A percentile compares a stretch with the other conserved stretches of the same genome.
Conservation (phyloP, 2,113 vertebrate species). For the Ailurus styani region DNA sequence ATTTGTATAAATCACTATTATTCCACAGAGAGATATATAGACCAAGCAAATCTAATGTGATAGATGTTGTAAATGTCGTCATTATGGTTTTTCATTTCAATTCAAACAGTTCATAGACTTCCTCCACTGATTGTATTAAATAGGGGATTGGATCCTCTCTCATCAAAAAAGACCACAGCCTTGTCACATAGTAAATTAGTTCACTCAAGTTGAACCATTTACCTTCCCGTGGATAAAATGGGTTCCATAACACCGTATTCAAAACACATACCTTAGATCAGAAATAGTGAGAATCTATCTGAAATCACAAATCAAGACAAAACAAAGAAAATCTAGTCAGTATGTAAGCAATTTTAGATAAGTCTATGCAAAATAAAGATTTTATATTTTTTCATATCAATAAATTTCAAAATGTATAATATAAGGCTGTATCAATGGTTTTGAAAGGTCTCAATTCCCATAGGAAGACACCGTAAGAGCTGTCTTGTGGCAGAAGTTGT, state of each 20-base stretch:
- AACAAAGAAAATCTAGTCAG: background rate
- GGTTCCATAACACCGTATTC: background rate
- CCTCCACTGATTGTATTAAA: conserved; percentile 55
- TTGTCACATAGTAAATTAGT: conserved; percentile 37
- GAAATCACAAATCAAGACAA: background rate
- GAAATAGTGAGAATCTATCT: background rate
- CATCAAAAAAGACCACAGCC: conserved; percentile 8
- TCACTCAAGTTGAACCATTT: background rate
- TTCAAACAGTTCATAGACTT: conserved; percentile 67
- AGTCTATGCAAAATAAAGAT: background rate
- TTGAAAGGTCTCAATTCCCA: background rate
- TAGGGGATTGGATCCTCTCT: conserved; percentile 7
- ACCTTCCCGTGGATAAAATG: background rate
- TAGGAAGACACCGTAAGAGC: background rate
- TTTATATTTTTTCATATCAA: background rate
- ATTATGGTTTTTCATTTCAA: conserved; percentile 76
- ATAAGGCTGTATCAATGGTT: background rate
- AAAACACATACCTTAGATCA: conserved; percentile 51
- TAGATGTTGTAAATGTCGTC: conserved; percentile 74
- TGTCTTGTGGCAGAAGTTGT: background rate
- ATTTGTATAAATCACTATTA: conserved; percentile 76
- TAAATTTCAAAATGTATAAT: conserved; percentile 6
- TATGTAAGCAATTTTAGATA: conserved; percentile 8
- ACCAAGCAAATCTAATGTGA: conserved; percentile 71
- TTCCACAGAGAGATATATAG: conserved; percentile 66